These are phyloP conservation scores for Eudemis profundana DNA, from an alignment of 2,888 invertebrate species.

Conservation along the genomic window DNA sequence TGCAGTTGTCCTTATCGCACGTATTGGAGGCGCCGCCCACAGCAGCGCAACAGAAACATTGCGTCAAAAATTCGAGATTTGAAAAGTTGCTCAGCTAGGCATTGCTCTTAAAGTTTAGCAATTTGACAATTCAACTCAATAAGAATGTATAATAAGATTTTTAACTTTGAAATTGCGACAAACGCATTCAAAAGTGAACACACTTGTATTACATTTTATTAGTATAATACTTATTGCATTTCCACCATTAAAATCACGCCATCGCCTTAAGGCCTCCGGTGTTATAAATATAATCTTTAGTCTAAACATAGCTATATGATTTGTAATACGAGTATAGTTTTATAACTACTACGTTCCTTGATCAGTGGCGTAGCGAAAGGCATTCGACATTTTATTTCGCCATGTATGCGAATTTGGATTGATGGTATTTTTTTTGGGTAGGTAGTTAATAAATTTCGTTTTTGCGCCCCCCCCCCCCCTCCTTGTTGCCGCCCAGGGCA, in stretches of 20 bases:
- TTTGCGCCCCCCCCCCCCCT: too few species aligned
- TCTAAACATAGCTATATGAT: background rate
- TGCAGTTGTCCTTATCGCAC: too few species aligned
- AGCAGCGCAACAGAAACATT: too few species aligned
- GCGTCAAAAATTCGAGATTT: too few species aligned
- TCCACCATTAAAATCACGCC: background rate
- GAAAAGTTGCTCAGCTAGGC: too few species aligned
- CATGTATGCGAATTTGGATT: too few species aligned
- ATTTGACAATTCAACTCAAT: background rate
- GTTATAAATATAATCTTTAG: background rate
- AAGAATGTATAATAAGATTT: background rate
- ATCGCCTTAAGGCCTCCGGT: slow-evolving; percentile 1
- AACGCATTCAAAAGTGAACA: slow-evolving; percentile 11
- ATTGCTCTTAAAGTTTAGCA: background rate
- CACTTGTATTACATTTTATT: slow-evolving; percentile 8
- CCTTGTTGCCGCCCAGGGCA: too few species aligned
- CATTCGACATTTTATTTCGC: too few species aligned
- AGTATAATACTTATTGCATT: slow-evolving; percentile 8
- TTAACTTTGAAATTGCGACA: background rate
- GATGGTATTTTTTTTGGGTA: too few species aligned
- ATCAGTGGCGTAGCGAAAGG: too few species aligned
- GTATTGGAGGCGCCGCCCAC: too few species aligned
- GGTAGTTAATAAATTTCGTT: too few species aligned
- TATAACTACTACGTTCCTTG: background rate
- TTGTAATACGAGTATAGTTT: background rate